Conservation (phyloP, 2,888 invertebrate genomes). For the Trichacis sp. region DNA sequence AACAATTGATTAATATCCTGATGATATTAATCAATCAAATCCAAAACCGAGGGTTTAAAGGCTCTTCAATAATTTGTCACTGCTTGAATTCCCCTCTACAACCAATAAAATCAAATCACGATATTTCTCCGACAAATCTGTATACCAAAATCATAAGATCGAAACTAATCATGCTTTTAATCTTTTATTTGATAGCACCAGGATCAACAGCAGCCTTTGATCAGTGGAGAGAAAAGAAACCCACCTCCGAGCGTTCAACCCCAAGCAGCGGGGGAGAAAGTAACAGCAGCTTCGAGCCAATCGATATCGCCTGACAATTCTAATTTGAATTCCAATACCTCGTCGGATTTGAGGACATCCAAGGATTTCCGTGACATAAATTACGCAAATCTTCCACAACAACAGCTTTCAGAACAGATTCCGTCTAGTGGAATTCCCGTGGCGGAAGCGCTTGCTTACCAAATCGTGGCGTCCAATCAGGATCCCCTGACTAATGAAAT, state of each 20-base stretch:
- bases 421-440: conserved; percentile 27
- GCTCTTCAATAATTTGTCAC: too few species aligned
- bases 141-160: too few species aligned
- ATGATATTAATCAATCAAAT: too few species aligned
- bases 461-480: neutral
- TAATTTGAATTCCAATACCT: conserved; percentile 29
- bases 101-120: too few species aligned
- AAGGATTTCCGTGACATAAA: conserved; percentile 27
- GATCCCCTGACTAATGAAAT: conserved; percentile 9
- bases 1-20: too few species aligned
- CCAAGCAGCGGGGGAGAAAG: conserved; percentile 24
- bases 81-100: too few species aligned
- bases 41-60: too few species aligned
- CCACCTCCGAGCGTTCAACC: conserved; percentile 43
- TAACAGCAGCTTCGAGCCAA: conserved; percentile 6
- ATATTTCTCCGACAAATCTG: too few species aligned
- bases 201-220: neutral
- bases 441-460: conserved; percentile 15
- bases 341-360: conserved; percentile 19
- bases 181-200: conserved; percentile 9
- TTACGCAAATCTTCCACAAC: conserved; percentile 35
- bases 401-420: conserved; percentile 19
- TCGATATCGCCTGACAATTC: conserved; percentile 24
- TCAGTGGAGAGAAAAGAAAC: conserved; percentile 11
- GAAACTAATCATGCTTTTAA: neutral